These are phyloP conservation scores for Leptoteleia sp. DNA, from an alignment of 1,140 invertebrate genomes.

Conservation along the genomic window DNA sequence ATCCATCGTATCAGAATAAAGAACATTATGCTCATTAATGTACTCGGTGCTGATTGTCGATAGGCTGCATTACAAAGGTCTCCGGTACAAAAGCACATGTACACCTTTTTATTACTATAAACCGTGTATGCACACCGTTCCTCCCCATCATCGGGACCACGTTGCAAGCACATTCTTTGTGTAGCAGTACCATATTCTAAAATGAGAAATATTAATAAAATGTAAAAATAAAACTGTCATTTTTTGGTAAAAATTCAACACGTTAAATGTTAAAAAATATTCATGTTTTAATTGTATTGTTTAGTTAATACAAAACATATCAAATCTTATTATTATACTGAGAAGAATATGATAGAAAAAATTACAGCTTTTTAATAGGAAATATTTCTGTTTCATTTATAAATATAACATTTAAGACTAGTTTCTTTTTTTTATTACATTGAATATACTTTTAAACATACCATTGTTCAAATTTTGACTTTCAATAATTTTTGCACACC, in stretches of 20 bases:
- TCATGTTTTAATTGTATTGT: no score
- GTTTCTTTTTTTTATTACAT: no score
- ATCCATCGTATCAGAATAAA: slow-evolving; percentile 29
- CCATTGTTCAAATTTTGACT: slow-evolving; percentile 84
- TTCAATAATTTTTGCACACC: slow-evolving; percentile 95
- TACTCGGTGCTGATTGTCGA: slow-evolving; percentile 12
- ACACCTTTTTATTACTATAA: slow-evolving; percentile 89
- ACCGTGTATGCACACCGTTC: slow-evolving; percentile 93
- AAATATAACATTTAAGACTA: no score
- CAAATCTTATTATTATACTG: no score
- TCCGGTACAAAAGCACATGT: slow-evolving; percentile 95
- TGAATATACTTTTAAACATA: no score
- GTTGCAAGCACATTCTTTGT: slow-evolving; percentile 91
- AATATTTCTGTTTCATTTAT: no score
- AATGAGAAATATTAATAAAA: no score
- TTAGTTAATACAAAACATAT: no score
- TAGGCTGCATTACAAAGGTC: slow-evolving; percentile 89
- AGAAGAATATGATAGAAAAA: no score
- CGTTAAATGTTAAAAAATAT: no score
- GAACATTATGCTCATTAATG: slow-evolving; percentile 2
- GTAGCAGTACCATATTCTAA: slow-evolving; percentile 94
- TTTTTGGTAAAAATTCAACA: no score
- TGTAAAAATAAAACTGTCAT: slow-evolving; percentile 1
- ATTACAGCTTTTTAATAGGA: no score
- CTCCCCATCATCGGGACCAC: slow-evolving; percentile 92